Percentiles rank a stretch among this genome's conserved stretches.
Conservation (phyloP, 2,797 vertebrate genomes). For the Lepilemur ruficaudatus region DNA sequence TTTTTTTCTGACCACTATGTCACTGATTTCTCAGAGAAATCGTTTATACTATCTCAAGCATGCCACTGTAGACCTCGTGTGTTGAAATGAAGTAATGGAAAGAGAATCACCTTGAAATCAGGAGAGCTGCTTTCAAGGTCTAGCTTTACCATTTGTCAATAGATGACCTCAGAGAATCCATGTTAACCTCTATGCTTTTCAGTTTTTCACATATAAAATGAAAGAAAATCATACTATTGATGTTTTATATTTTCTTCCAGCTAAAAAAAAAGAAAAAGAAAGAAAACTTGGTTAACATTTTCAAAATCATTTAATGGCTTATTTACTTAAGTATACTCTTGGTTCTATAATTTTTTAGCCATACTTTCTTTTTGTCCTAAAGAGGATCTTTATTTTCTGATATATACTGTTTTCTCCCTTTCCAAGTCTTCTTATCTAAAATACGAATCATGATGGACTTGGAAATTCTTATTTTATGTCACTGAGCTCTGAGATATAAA, state of each 20-base stretch:
- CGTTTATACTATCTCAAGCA: not conserved
- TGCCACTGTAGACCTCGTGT: not conserved
- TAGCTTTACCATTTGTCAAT: not conserved
- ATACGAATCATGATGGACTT: not conserved
- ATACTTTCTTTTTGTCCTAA: not conserved
- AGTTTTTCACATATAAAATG: not conserved
- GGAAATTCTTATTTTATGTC: not conserved
- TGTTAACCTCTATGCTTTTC: not conserved
- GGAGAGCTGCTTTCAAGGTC: not conserved
- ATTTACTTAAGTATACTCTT: not conserved
- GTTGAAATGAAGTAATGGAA: not conserved
- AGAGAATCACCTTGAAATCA: not conserved
- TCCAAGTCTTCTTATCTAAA: not conserved
- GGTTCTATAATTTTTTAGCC: not conserved
- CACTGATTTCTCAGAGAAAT: not conserved
- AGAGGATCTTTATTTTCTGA: not conserved
- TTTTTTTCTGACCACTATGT: not conserved
- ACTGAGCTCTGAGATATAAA: not conserved
- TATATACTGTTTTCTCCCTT: not conserved
- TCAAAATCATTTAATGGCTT: conserved; percentile 30
- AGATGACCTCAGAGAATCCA: conserved; percentile 1
- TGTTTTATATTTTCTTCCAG: not conserved
- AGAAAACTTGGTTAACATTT: not conserved
- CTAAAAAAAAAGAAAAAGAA: not conserved
- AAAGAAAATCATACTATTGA: not conserved